Base-by-base conservation (phyloP, 2,113 vertebrate genomes). In the Siniperca chuatsi region DNA sequence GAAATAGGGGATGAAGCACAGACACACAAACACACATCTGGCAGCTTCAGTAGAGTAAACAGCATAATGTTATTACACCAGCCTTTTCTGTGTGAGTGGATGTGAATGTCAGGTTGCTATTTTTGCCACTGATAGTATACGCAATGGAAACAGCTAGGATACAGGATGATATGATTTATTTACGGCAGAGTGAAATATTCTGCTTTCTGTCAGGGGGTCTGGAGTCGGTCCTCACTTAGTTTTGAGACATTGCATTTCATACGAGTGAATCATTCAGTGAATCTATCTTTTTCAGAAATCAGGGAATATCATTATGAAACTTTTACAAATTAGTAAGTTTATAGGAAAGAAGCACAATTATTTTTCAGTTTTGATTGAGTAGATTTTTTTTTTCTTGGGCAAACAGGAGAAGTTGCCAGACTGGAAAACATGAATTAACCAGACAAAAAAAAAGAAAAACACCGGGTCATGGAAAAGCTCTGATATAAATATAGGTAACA, bases 41-140 rank as follows among this genome's bases (percentile, higher is more conserved):
- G 87, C 75, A 75, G 71, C 81, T 84, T 66, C 80, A 85, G 78
- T 18, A 8, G 77, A 84, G 82, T 83, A 77, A 85, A 82, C 81
- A 84, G 74, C 44, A 62, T 89, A 80, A 92, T 88, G 91, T 85
- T 71, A 83, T 91, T 89, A 91, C 79, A 85, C 1, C 64, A 75
- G 81, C 78, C 78, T 89, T 89, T 73, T 76, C 87, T 89, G 71
- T 83, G 79, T 61, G 81, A 79, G 74, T 78, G 83, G 78, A 89
- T 18, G 58, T 79, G 86, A 86, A 90, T 81, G 87, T 89, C 84
- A 79, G 75, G 78, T 42, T 82, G 70, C 91, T 91, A 83, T 91
- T 88, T 88, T 70, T 64, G 75, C 64, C 76, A 40, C 40, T 78
- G 83, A 80, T 75, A 69, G 52, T 80, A 61, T 9, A 67, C 25